A percentile compares a stretch with the other conserved stretches of the same genome.
These are phyloP conservation scores for Lipophrys pholis DNA, from an alignment of 2,113 vertebrate species.

Conservation along the genomic window DNA sequence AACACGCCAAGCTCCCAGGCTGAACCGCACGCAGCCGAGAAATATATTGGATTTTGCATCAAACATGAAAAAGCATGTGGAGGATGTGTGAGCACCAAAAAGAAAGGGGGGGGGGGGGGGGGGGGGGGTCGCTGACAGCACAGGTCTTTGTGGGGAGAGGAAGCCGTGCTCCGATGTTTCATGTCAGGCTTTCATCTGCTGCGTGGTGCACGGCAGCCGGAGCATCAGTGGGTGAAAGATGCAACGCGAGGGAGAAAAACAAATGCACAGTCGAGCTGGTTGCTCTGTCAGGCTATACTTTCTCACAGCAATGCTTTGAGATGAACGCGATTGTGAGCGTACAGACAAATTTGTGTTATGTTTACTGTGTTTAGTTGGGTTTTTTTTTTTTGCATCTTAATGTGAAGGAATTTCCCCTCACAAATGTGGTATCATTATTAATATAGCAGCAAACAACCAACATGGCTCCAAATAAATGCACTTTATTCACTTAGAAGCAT, in stretches of 20 bases:
- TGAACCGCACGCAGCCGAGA: slow-evolving; percentile 24
- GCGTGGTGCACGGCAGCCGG: slow-evolving; percentile 8
- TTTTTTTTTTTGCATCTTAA: no score
- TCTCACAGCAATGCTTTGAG: neutral
- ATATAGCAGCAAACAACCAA: no score
- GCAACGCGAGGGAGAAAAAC: neutral
- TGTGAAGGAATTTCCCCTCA: no score
- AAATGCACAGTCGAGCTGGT: neutral
- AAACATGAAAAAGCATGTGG: slow-evolving; percentile 27
- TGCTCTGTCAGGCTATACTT: neutral
- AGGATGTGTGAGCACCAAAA: slow-evolving; percentile 12
- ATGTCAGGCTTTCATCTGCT: slow-evolving; percentile 28
- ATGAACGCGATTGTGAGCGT: neutral
- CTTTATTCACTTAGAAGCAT: no score
- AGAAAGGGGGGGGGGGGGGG: neutral
- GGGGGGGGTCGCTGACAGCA: slow-evolving; percentile 12
- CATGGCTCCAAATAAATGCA: no score
- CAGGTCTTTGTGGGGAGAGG: neutral
- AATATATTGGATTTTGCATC: slow-evolving; percentile 33
- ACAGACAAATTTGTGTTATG: neutral
- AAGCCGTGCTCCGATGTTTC: slow-evolving; percentile 22
- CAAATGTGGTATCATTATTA: no score
- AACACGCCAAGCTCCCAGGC: slow-evolving; percentile 43
- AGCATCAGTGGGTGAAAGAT: slow-evolving; percentile 3
- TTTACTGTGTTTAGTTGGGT: neutral